These are phyloP conservation scores for Heliothis peltigera DNA, from an alignment of 2,888 invertebrate species.

Conservation along the genomic window DNA sequence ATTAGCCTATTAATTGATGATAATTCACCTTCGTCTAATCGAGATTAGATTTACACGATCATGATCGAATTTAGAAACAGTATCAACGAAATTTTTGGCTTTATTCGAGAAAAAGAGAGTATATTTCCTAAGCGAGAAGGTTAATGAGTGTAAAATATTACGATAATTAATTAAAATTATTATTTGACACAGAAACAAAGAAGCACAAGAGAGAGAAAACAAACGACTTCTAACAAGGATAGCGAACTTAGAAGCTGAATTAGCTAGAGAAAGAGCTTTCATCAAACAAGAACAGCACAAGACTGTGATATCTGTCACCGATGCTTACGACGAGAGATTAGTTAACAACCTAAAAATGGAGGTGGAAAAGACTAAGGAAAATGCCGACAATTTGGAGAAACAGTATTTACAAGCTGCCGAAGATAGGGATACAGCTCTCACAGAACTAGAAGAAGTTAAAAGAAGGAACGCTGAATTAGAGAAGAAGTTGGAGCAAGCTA, in stretches of 20 bases:
- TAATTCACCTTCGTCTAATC: neutral
- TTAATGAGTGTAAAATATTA: neutral
- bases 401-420: slow-evolving; percentile 94
- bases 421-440: slow-evolving; percentile 93
- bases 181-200: slow-evolving; percentile 92
- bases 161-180: neutral
- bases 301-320: slow-evolving; percentile 88
- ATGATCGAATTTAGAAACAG: slow-evolving; percentile 14
- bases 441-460: slow-evolving; percentile 94
- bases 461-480: slow-evolving; percentile 94
- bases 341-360: slow-evolving; percentile 93
- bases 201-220: slow-evolving; percentile 95
- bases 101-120: neutral
- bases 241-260: slow-evolving; percentile 94
- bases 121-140: neutral
- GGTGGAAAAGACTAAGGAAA: slow-evolving; percentile 93
- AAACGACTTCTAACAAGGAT: slow-evolving; percentile 94
- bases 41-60: slow-evolving; percentile 16
- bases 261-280: slow-evolving; percentile 92
- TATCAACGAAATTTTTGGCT: neutral
- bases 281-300: slow-evolving; percentile 88
- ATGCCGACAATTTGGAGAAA: slow-evolving; percentile 94
- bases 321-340: slow-evolving; percentile 91
- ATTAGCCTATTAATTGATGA: slow-evolving; percentile 16
- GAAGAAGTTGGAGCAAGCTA: slow-evolving; percentile 92